phyloP scores from a whole-genome alignment of 1,140 invertebrate genomes.

The Drosophila sulfurigaster region DNA sequence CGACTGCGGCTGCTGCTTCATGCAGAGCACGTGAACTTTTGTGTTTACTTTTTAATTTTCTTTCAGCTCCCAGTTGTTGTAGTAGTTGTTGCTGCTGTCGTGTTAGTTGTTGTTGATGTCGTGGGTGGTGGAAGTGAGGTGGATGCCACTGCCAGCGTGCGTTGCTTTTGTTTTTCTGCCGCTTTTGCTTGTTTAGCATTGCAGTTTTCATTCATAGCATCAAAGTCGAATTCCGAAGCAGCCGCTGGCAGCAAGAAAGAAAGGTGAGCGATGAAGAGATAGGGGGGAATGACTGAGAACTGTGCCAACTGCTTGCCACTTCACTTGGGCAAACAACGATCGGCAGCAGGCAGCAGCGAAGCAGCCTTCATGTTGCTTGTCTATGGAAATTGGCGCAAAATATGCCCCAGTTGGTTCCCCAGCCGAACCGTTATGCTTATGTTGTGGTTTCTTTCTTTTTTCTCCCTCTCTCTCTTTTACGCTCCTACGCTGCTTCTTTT shows the following conservation, averaged over 20 bases:
- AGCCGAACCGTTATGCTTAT: slow-evolving; percentile 61
- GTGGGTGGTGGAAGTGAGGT: slow-evolving; percentile 38
- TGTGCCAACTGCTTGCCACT: slow-evolving; percentile 55
- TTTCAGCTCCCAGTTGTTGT: slow-evolving; percentile 50
- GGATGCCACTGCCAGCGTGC: slow-evolving; percentile 3
- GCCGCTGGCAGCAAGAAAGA: slow-evolving; percentile 1
- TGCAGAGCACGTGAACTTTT: slow-evolving; percentile 78
- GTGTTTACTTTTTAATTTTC: slow-evolving; percentile 81
- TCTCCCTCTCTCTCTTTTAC: neutral
- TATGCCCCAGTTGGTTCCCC: slow-evolving; percentile 66
- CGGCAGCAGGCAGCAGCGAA: slow-evolving; percentile 25
- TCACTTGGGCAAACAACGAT: slow-evolving; percentile 48
- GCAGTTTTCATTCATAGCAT: slow-evolving; percentile 69
- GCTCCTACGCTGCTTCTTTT: slow-evolving; percentile 27
- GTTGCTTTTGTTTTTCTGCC: slow-evolving; percentile 23
- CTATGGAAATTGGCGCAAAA: slow-evolving; percentile 80
- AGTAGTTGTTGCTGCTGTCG: slow-evolving; percentile 44
- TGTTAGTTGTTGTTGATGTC: slow-evolving; percentile 19
- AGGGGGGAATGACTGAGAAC: slow-evolving; percentile 24
- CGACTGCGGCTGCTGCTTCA: slow-evolving; percentile 30
- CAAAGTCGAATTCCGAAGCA: slow-evolving; percentile 22
- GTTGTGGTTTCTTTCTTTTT: slow-evolving; percentile 44
- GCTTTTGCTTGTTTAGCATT: slow-evolving; percentile 55
- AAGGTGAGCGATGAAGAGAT: neutral
- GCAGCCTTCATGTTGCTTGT: slow-evolving; percentile 46